Evolutionary conservation across 2,888 invertebrate genomes (phyloP), one percentile per base, ranked within the genome.

Genomic region (Oligia latruncula): DNA sequence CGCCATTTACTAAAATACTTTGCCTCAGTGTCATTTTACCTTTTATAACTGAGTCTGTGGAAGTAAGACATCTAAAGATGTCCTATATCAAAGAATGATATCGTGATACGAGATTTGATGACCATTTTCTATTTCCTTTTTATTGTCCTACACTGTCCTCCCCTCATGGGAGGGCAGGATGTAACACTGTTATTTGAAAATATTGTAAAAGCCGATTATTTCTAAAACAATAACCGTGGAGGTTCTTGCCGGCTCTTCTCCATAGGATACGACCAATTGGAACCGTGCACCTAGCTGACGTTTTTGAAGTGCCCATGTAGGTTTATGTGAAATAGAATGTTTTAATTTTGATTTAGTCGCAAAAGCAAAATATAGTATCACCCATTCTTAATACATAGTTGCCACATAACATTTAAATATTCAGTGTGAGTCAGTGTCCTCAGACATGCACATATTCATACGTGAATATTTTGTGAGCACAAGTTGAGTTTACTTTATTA

Each of bases 391-490:
- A n/a, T n/a, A 64, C 23, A 15, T 40, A 62, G 73, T 71, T 67
- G 49, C 17, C 49, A 49, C 49, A 71, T 67, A n/a, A 64, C 17
- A 55, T 84, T 78, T 43, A 79, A 84, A 71, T 78, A 84, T 84
- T 81, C 71, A 46, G 77, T 49, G 67, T 84, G 58, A 84, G 46
- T 84, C 71, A 84, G 40, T 64, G 77, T 72, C 62, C 67, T 81
- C 79, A 83, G 83, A 77, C 58, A 77, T 78, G 66, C 84, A 67
- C 46, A 62, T 49, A 78, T 68, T 84, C 67, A 78, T 84, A 77
- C 67, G 29, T 81, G 78, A 71, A 78, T 84, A 83, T 83, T 83
- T 83, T 83, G 84, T 52, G 35, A 23, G 4, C 20, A 40, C 64
- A 65, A 29, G 46, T 76, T 82, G 46, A n/a, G n/a, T 52, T 66